phyloP scores from a whole-genome alignment of 2,113 vertebrate genomes.

The Grus americana region DNA sequence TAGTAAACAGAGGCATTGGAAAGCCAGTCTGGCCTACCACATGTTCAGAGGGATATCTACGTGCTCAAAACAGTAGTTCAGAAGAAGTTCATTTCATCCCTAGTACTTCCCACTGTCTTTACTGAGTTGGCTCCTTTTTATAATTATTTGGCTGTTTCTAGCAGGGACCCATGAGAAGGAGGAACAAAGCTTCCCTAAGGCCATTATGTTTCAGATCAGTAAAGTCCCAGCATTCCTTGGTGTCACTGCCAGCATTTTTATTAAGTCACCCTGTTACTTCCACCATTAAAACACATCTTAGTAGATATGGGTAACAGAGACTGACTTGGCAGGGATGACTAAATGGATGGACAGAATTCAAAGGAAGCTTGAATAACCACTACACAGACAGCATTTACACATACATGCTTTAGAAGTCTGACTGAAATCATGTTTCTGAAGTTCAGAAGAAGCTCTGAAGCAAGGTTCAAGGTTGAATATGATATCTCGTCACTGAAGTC shows the following conservation, averaged over 20 bases:
- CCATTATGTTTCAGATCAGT: conserved; percentile 23
- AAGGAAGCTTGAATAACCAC: no score
- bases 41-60: background rate
- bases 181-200: conserved; percentile 20
- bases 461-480: background rate
- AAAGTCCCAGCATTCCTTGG: conserved; percentile 20
- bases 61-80: background rate
- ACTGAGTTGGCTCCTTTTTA: background rate
- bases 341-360: no score
- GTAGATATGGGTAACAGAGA: background rate
- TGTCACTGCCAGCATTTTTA: conserved; percentile 16
- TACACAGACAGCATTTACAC: no score
- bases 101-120: conserved; percentile 9
- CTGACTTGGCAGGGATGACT: conserved; percentile 14
- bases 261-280: conserved; percentile 16
- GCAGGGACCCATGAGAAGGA: background rate
- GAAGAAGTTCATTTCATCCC: background rate
- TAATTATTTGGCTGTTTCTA: conserved; percentile 43
- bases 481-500: background rate
- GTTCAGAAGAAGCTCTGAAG: background rate
- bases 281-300: background rate
- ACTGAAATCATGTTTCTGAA: background rate
- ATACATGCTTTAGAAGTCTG: no score
- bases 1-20: background rate
- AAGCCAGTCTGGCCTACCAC: background rate